A percentile compares a stretch with the other conserved stretches of the same genome.
Conservation (phyloP, 2,888 invertebrate genomes). For the Drosophila picticornis region DNA sequence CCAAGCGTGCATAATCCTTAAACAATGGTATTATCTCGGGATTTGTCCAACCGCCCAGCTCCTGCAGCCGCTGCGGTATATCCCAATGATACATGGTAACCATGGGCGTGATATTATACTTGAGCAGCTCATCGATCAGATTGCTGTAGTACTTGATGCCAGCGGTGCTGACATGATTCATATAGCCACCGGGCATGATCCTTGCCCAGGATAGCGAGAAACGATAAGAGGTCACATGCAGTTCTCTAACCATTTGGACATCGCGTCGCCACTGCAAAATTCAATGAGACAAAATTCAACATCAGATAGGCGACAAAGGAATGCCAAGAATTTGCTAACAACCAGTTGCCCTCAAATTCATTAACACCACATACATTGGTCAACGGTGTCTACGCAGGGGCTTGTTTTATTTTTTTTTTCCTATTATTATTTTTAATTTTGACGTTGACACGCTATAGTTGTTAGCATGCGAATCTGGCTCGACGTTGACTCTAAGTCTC, state of each 20-base stretch:
- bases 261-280: slow-evolving; percentile 86
- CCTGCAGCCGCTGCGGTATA: slow-evolving; percentile 88
- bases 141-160: slow-evolving; percentile 92
- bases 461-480: slow-evolving; percentile 37
- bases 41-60: slow-evolving; percentile 90
- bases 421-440: slow-evolving; percentile 22
- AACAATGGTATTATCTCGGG: slow-evolving; percentile 88
- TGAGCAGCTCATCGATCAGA: slow-evolving; percentile 89
- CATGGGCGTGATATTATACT: slow-evolving; percentile 89
- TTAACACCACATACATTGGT: slow-evolving; percentile 32
- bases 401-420: not conserved
- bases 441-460: slow-evolving; percentile 47
- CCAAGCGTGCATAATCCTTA: slow-evolving; percentile 88
- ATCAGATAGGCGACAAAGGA: slow-evolving; percentile 9
- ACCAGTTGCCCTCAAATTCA: slow-evolving; percentile 47
- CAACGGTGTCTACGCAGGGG: slow-evolving; percentile 32
- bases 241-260: slow-evolving; percentile 87
- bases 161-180: slow-evolving; percentile 88
- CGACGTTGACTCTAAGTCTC: slow-evolving; percentile 1
- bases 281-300: not conserved
- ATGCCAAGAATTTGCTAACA: slow-evolving; percentile 53
- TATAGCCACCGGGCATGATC: slow-evolving; percentile 89
- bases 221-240: slow-evolving; percentile 89
- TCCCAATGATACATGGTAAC: slow-evolving; percentile 91
- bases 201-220: slow-evolving; percentile 92